Evolutionary conservation across 2,888 invertebrate species (phyloP), one percentile per base, ranked within the genome.

Genomic region (Drosophila greeni): DNA sequence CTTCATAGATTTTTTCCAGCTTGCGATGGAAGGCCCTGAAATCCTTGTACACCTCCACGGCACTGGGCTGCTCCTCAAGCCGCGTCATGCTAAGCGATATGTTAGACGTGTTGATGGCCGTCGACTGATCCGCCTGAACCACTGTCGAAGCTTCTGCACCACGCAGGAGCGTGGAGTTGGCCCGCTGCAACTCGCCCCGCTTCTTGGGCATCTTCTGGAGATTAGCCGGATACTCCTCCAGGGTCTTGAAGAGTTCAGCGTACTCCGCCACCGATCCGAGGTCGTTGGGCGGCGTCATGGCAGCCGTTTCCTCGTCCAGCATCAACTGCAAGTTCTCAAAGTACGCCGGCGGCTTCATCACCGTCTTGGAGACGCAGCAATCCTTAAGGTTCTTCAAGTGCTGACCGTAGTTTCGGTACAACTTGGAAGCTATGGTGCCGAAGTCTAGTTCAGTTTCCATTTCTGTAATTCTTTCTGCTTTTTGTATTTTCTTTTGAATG

Each of bases 161-260:
- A 37, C 74, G 73, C 1, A 80, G 69, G 11, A 74, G 59, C 1
- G 62, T 72, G 0, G 77, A 72, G 55, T 85, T 86, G 6, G 75
- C 52, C 2, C 87, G 82, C 31, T 71, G 75, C 4, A 80, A 53
- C 12, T 86, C 86, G 0, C 75, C 86, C 1, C 77, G 73, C 34
- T 71, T 84, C 29, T 82, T 84, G 4, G 69, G 47, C 0, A 74
- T 52, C 26, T 82, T 85, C 5, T 84, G 85, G 26, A 87, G 49
- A 39, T 87, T 88, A 0, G 61, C 23, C 7, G 87, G 88, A 58
- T 84, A 86, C 5, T 81, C 80, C 0, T 88, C 87, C 5, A 88
- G 74, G 2, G 66, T 59, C 58, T 82, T 86, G 24, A 87, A 87
- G 0, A 83, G 73, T 3, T 84, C 82, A 0, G 82, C 78, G 52